Conservation (phyloP, 1,140 invertebrate species). For the Caligus rogercresseyi region DNA sequence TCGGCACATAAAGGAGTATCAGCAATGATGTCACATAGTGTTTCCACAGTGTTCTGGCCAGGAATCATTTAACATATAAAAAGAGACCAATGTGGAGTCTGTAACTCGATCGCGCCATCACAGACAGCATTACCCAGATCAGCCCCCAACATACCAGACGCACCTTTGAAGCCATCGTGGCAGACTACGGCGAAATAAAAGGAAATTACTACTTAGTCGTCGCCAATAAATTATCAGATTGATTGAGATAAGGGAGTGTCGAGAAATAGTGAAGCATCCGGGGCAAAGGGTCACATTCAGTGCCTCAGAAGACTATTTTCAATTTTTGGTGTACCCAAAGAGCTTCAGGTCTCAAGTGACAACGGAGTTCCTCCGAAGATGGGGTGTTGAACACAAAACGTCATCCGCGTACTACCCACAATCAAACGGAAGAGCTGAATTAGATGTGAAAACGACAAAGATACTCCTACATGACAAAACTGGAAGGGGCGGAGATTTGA, state of each 20-base stretch:
- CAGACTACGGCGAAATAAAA: neutral
- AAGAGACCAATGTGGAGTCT: neutral
- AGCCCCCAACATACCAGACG: neutral
- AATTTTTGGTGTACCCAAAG: slow-evolving; percentile 8
- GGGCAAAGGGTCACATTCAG: neutral
- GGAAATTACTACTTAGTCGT: slow-evolving; percentile 9
- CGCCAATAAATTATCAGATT: slow-evolving; percentile 3
- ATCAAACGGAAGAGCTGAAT: slow-evolving; percentile 7
- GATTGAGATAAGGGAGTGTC: neutral
- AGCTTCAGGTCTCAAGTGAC: slow-evolving; percentile 7
- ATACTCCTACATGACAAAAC: neutral
- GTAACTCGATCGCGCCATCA: neutral
- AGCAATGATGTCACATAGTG: neutral
- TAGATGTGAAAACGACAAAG: slow-evolving; percentile 1
- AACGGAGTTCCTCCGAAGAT: neutral
- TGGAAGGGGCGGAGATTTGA: neutral
- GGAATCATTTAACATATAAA: neutral
- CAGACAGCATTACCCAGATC: neutral
- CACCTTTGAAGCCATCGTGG: neutral
- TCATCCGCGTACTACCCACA: slow-evolving; percentile 1
- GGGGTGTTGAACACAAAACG: neutral
- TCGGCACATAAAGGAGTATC: neutral
- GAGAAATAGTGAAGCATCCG: neutral
- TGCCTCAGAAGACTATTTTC: neutral
- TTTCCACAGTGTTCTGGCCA: neutral